Evolutionary conservation across 2,113 vertebrate species (phyloP), one percentile per base, ranked within the genome.

Genomic region (Leptosomus discolor): DNA sequence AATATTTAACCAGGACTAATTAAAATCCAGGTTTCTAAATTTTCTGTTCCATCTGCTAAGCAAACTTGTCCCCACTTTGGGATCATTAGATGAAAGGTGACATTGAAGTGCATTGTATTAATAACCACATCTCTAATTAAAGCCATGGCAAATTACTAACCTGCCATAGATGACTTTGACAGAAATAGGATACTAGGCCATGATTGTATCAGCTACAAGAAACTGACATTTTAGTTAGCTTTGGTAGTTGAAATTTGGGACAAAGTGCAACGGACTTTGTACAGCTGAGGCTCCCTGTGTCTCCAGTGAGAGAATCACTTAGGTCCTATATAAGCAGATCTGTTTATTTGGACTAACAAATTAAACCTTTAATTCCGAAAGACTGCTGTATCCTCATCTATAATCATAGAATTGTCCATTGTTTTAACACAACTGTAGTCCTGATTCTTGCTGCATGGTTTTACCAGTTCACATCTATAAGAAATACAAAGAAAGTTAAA

Each of bases 121-220:
- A 97, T 96, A 97, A 95, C 92, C 54, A 58, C 91, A 95, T 93
- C 89, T 92, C 96, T 97, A 97, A 97, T 97, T 96, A 97, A 97
- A 97, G 93, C 81, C 92, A 54, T 2, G 19, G 78, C 87, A 97
- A 97, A 96, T 96, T 97, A 97, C 80, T 94, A 95, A 85, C 95
- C 87, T 92, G 81, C 92, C 82, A 63, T 87, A 54, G 84, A 96
- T 97, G 95, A 97, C 95, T 96, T 96, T 97, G 95, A 92, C 74
- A 79, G 87, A 97, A 97, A 94, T 92, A 97, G 95, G 94, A 94
- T 91, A 97, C 70, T 97, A 76, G 96, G 97, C 90, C 89, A 67
- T 45, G 86, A 43, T 5, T 94, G 70, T 48, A 57, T 94, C 85
- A 88, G 81, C 78, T 37, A 88, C 63, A 70, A 79, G 68, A 80